Percentiles rank a stretch among this genome's conserved stretches.
Evolutionary conservation across 2,113 vertebrate species (phyloP).

Genomic region (Donacobius atricapilla): DNA sequence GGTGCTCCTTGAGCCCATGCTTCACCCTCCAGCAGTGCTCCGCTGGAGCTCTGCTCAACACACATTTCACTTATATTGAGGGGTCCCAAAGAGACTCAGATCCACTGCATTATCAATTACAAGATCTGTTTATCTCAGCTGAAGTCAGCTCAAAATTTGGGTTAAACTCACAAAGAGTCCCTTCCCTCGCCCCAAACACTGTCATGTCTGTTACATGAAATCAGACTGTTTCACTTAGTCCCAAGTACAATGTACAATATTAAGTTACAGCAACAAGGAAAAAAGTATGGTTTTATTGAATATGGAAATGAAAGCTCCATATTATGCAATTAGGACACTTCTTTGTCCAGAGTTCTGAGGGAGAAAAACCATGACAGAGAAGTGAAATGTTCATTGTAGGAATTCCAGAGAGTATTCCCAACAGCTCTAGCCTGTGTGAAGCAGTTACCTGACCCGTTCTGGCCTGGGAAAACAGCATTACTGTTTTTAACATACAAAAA

Average conservation of each 20-base stretch:
- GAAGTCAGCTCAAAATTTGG: neutral
- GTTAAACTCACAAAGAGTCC: neutral
- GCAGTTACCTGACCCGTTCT: neutral
- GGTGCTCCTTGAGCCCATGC: neutral
- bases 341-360: neutral
- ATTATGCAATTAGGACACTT: neutral
- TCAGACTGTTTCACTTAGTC: neutral
- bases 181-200: neutral
- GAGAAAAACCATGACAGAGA: neutral
- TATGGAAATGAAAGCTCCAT: neutral
- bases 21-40: fast-evolving
- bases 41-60: neutral
- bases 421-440: neutral
- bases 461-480: neutral
- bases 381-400: neutral
- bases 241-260: neutral
- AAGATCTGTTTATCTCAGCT: neutral
- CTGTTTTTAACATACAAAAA: neutral
- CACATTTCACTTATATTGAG: neutral
- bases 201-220: neutral
- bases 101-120: no score
- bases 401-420: neutral
- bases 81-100: neutral
- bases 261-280: neutral
- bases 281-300: neutral